Evolutionary conservation across 2,113 vertebrate species (phyloP), one percentile per base, ranked within the genome.

Genomic region (Bungarus multicinctus): DNA sequence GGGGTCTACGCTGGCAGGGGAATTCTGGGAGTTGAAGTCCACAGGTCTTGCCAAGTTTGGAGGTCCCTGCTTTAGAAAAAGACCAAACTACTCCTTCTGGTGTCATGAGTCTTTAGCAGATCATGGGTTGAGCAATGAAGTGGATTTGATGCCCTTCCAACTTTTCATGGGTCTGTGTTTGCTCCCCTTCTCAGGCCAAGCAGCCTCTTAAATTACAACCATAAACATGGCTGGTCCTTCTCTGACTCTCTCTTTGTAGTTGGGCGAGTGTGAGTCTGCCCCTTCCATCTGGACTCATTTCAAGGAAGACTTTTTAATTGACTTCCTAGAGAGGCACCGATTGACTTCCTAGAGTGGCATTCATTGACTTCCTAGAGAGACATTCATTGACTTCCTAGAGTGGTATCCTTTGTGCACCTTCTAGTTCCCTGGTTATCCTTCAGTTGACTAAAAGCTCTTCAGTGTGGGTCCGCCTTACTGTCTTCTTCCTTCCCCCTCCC

Each of bases 211-310:
- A 39, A 4, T 22, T 8, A 39, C 52, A 34, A 90, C 90, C 11
- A 16, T 3, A 34, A 69, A 60, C 86, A 60, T 92, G 90, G 58
- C 52, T 81, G 74, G 18, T 81, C 93, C 88, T 89, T 93, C 93
- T 57, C 85, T 30, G 3, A 57, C 93, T 91, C 90, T 85, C 89
- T 85, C 22, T 0, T 5, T 27, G 60, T 87, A 87, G 5, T 50
- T 81, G 69, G 69, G 3, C 5, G 54, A 91, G 93, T 90, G 87
- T 91, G 85, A 92, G 9, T 87, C 74, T 92, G 89, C 89, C 90
- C 92, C 91, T 0, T 0, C 74, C 12, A 7, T 87, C 92, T 25
- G 93, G 89, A 57, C 58, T 93, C 25, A 11, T 57, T 43, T 87
- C 20, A 14, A 89, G 69, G 91, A 92, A n/a, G 90, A 52, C 25